Evolutionary conservation across 2,888 invertebrate genomes (phyloP).

Genomic region (Eupithecia subfuscata): DNA sequence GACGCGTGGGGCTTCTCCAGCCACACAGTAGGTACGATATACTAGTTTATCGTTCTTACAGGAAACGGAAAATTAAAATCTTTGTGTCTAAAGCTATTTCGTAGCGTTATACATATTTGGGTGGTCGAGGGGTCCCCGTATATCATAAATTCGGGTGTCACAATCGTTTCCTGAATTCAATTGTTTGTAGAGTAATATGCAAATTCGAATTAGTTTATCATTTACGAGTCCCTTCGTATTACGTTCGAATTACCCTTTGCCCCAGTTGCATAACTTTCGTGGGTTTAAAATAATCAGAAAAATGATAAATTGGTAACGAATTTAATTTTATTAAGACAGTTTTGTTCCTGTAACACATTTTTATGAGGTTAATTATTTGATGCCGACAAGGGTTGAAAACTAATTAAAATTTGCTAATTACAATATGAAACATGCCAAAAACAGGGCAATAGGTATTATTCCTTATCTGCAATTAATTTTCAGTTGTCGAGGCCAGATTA

Average conservation of each 20-base stretch:
- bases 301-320: neutral
- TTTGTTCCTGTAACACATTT: neutral
- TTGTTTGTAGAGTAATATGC: conserved; percentile 12
- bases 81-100: neutral
- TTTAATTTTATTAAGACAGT: neutral
- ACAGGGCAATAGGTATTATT: neutral
- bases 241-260: conserved; percentile 27
- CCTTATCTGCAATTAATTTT: neutral
- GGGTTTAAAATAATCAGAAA: neutral
- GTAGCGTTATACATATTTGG: neutral
- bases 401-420: neutral
- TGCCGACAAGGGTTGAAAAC: neutral
- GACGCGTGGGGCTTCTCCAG: neutral
- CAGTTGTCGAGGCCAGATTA: neutral
- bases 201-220: conserved; percentile 12
- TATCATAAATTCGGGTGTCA: neutral
- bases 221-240: conserved; percentile 8
- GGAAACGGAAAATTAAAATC: neutral
- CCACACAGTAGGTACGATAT: neutral
- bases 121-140: neutral
- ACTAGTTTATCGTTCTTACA: neutral
- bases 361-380: neutral
- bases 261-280: conserved; percentile 1
- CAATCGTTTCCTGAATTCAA: conserved; percentile 6
- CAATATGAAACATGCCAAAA: neutral